Base-by-base conservation (phyloP, 2,888 invertebrate species). In the Xanthorhoe designata region DNA sequence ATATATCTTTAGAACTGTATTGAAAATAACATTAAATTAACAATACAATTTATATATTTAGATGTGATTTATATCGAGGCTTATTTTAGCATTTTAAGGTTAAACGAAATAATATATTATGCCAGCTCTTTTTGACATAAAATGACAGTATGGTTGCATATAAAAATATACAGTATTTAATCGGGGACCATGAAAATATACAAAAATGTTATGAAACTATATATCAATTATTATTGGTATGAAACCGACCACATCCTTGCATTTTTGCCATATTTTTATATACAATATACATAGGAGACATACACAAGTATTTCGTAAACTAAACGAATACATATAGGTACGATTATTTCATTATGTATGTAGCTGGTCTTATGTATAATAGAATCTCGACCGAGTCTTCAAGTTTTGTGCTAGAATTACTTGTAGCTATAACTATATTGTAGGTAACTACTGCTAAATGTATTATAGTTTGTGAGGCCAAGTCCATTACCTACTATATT, bases 171-270 rank as follows among this genome's bases (percentile, higher is more conserved):
- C 79, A 80, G 77, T 81, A 81, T 82, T 78, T 72, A 66, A 76
- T 73, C 76, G 66, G 84, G 84, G 84, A 85, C 84, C 84, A 84
- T 67, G 67, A 73, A 50, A 73, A 73, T 76, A 72, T 74, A 76
- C 75, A 71, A 73, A 75, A 64, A 70, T 68, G 61, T 61, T 71
- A 68, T 71, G 61, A 74, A 73, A 70, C 68, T 69, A 47, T 4
- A 8, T 59, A 68, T 35, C 64, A 63, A 64, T 66, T 58, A 58
- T 58, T 51, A 59, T 42, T 61, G 42, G 45, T 70, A 62, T 63
- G 38, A 64, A 54, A 45, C 54, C 29, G 45, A 54, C 58, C 32
- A 59, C 49, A 57, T 59, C 52, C 49, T 24, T 66, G 64, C 61
- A 72, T 72, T 68, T 64, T 55, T 57, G 50, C 32, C 65, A 60